These are phyloP conservation scores for Diachasma alloeum DNA, from an alignment of 1,140 invertebrate genomes.

Conservation along the genomic window DNA sequence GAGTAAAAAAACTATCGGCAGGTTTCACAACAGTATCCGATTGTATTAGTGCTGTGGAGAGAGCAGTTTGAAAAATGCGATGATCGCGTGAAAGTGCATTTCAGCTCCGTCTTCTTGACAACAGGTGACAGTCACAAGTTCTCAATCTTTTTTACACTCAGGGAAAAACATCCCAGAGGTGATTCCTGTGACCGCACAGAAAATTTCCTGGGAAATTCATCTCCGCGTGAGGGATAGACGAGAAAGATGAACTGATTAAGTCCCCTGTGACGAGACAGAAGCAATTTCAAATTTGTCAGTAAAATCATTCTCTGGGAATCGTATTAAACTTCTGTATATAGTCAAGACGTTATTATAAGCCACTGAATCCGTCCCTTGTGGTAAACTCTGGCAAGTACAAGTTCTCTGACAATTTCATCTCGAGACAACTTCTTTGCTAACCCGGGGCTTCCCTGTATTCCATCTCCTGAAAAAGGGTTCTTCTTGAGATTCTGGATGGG, in stretches of 20 bases:
- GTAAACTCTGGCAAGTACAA: neutral
- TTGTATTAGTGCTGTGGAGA: neutral
- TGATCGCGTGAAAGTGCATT: neutral
- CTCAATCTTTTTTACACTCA: neutral
- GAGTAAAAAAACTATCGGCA: neutral
- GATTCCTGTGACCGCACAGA: neutral
- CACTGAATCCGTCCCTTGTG: neutral
- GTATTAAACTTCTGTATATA: neutral
- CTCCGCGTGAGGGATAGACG: neutral
- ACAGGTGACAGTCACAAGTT: neutral
- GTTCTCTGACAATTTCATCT: neutral
- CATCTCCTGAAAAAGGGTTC: no score
- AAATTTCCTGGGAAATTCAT: neutral
- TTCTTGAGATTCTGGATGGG: no score
- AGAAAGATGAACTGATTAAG: neutral
- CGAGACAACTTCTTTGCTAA: neutral
- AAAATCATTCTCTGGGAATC: neutral
- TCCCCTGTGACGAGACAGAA: neutral
- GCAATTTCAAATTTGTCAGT: conserved; percentile 6
- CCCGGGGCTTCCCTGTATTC: neutral
- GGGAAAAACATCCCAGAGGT: neutral
- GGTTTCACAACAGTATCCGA: neutral
- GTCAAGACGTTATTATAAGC: neutral
- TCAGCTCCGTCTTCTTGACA: neutral
- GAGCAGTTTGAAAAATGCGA: conserved; percentile 5